These are phyloP conservation scores for Poeciliopsis gracilis DNA, from an alignment of 2,797 vertebrate genomes.

Conservation along the genomic window DNA sequence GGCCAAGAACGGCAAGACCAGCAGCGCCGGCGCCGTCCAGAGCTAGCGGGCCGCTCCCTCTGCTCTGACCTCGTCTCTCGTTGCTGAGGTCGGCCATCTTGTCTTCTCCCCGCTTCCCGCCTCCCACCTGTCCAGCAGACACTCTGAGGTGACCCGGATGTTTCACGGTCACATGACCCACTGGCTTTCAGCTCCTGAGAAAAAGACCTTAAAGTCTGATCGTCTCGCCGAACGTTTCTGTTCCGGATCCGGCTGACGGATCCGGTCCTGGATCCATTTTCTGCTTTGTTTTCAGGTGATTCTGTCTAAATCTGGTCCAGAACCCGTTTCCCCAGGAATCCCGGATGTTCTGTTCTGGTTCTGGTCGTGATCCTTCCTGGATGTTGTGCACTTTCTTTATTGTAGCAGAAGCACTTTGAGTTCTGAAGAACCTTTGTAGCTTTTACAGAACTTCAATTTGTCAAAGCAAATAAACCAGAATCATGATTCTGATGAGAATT, in stretches of 20 bases:
- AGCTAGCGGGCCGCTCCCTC: constrained; percentile 59
- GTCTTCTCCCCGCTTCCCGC: neutral
- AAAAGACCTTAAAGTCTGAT: neutral
- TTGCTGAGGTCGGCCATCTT: neutral
- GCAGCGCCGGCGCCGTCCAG: constrained; percentile 63
- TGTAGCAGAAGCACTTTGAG: constrained; percentile 14
- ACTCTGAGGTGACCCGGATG: neutral
- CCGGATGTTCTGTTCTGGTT: neutral
- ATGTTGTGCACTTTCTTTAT: neutral
- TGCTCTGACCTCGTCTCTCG: neutral
- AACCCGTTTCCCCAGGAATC: neutral
- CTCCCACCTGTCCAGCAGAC: neutral
- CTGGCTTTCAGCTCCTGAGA: neutral
- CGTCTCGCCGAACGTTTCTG: neutral
- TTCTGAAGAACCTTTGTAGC: constrained; percentile 5
- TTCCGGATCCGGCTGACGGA: neutral
- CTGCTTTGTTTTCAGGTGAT: neutral
- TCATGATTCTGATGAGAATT: neutral
- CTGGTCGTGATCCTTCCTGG: neutral
- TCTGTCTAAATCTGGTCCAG: neutral
- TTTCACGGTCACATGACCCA: constrained; percentile 10
- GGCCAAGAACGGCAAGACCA: constrained; percentile 82
- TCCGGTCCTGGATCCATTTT: neutral
- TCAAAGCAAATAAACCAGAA: constrained; percentile 7
- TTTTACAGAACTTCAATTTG: neutral